These are phyloP conservation scores for Phyllopteryx taeniolatus DNA, from an alignment of 2,113 vertebrate species.

Conservation along the genomic window DNA sequence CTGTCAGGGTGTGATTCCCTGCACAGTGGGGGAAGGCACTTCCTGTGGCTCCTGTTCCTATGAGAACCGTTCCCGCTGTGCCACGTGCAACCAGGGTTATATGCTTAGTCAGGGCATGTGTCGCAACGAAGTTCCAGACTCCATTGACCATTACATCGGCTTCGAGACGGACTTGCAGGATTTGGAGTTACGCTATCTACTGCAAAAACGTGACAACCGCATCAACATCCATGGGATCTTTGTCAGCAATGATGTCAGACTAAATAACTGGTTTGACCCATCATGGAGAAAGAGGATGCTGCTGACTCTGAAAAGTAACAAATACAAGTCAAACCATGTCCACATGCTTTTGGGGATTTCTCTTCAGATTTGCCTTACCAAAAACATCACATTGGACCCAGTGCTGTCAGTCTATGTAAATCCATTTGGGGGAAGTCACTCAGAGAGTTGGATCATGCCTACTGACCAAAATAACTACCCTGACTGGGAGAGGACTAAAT, in stretches of 20 bases:
- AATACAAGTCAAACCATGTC: constrained; percentile 79
- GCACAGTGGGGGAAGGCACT: constrained; percentile 71
- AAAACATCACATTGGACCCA: constrained; percentile 80
- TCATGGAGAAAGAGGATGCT: constrained; percentile 81
- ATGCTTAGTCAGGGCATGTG: constrained; percentile 77
- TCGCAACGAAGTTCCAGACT: constrained; percentile 76
- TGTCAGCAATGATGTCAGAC: constrained; percentile 80
- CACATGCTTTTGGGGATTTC: constrained; percentile 81
- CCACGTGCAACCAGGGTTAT: constrained; percentile 76
- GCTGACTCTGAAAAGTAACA: constrained; percentile 81
- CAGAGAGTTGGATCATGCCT: constrained; percentile 82
- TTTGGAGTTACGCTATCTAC: constrained; percentile 75
- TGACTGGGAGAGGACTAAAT: constrained; percentile 81
- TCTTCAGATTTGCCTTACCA: constrained; percentile 81
- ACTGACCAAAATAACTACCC: constrained; percentile 77
- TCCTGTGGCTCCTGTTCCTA: constrained; percentile 76
- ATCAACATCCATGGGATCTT: constrained; percentile 78
- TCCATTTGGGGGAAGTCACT: constrained; percentile 80
- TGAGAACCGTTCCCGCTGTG: constrained; percentile 78
- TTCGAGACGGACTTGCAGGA: constrained; percentile 81
- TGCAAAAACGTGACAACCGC: constrained; percentile 73
- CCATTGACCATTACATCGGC: constrained; percentile 80
- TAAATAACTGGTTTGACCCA: constrained; percentile 82
- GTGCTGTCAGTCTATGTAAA: constrained; percentile 79
- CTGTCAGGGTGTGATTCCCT: constrained; percentile 76